Evolutionary conservation across 2,797 vertebrate species (phyloP), one percentile per base, ranked within the genome.

Genomic region (Crenuchus spilurus): DNA sequence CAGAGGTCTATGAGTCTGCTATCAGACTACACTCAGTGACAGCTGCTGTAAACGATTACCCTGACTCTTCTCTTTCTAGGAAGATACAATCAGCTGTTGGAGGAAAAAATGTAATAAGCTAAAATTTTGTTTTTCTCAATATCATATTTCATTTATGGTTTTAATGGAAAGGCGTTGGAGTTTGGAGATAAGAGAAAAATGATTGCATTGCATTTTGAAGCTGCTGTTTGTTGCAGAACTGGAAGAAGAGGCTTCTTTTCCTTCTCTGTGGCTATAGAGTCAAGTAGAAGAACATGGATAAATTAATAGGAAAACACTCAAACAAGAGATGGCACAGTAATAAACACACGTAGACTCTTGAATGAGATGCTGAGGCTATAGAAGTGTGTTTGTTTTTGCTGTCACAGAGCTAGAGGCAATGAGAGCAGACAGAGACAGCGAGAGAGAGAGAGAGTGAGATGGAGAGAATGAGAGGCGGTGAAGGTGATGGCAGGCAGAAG

Each of bases 331-430:
- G 20, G 35, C 35, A 14, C 11, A 61, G 33, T 61, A 42, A 63
- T 16, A 62, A 41, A 61, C 24, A 26, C 58, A 61, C 2, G 13
- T 20, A 28, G 6, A 62, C 22, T 5, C 31, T 2, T 35, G 55
- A 42, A 42, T 63, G 11, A 28, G 24, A 24, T 2, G 24, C 24
- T 30, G 39, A 28, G 24, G 39, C 39, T 8, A 13, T 63, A 28
- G n/a, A n/a, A 62, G n/a, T 28, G 33, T 22, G 22, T 44, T 41
- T 41, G 58, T 41, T 86, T 84, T 76, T 90, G 87, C 79, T 83
- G 16, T 83, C 88, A 87, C 72, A 54, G 57, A 61, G 89, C 86
- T 84, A 76, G 20, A 44, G 46, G 39, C 20, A 42, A 74, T 24
- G 75, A 68, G 80, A 76, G 82, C 54, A 78, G 80, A 78, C 84